phyloP scores from a whole-genome alignment of 2,113 vertebrate species.

The Calidris pygmaea region DNA sequence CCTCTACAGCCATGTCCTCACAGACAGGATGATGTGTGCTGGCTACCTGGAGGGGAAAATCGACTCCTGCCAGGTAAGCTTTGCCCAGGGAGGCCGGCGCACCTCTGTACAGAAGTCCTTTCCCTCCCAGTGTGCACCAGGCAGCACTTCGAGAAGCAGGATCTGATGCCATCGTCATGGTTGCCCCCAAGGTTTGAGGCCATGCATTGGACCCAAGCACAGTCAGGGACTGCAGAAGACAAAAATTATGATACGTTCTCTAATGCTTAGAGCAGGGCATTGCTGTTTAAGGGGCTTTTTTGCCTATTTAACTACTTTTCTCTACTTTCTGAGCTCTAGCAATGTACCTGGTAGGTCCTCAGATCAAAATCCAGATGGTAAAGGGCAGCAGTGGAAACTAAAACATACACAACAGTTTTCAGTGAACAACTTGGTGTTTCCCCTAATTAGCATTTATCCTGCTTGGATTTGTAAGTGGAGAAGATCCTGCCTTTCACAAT shows the following conservation, averaged over 20 bases:
- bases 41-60: slow-evolving; percentile 93
- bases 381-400: not conserved
- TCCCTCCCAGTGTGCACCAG: not conserved
- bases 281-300: not conserved
- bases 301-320: not conserved
- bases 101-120: fast-evolving
- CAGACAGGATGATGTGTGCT: slow-evolving; percentile 91
- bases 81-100: not conserved
- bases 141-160: not conserved
- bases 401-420: not conserved
- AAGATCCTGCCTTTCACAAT: not conserved
- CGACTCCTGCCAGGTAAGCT: slow-evolving; percentile 92
- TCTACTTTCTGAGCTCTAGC: not conserved
- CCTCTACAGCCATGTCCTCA: slow-evolving; percentile 83
- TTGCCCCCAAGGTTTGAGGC: not conserved
- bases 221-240: not conserved
- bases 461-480: not conserved
- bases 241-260: not conserved
- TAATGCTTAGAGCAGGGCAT: not conserved
- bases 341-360: not conserved
- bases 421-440: not conserved
- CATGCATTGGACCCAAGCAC: not conserved
- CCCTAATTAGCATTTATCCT: not conserved
- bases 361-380: not conserved
- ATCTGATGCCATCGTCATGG: not conserved